Conservation (phyloP, 1,140 invertebrate genomes). For the Drosophila bipectinata region DNA sequence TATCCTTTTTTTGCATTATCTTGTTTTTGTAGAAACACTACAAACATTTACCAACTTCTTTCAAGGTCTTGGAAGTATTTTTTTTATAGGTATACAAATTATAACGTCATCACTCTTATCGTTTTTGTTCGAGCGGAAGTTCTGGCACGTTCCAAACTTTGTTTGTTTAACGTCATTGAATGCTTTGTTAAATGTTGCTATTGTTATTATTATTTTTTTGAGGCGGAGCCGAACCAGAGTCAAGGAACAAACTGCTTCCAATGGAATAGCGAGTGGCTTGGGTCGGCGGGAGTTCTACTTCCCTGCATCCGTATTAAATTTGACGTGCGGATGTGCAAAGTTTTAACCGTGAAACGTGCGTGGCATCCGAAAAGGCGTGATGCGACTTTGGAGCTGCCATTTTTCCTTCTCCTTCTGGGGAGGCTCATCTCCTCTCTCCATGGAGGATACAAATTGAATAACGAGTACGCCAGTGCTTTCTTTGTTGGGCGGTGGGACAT, state of each 20-base stretch:
- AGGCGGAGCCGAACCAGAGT: constrained; percentile 3
- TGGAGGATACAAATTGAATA: constrained; percentile 46
- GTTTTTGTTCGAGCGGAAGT: constrained; percentile 36
- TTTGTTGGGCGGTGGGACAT: not conserved
- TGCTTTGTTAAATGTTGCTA: constrained; percentile 44
- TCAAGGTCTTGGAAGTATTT: not conserved
- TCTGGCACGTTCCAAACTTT: constrained; percentile 42
- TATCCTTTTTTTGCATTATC: not conserved
- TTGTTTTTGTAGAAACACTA: not conserved
- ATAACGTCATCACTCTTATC: constrained; percentile 36
- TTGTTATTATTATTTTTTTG: constrained; percentile 14
- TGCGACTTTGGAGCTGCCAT: constrained; percentile 20
- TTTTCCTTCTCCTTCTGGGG: constrained; percentile 1
- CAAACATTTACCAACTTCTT: not conserved
- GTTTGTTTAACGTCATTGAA: constrained; percentile 43
- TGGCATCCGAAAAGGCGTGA: constrained; percentile 43
- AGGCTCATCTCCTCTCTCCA: not conserved
- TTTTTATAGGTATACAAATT: constrained; percentile 14
- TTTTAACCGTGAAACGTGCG: constrained; percentile 59
- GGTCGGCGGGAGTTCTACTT: constrained; percentile 12
- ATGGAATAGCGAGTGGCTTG: constrained; percentile 14
- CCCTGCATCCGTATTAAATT: constrained; percentile 52
- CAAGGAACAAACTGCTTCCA: constrained; percentile 26
- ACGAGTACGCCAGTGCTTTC: constrained; percentile 37
- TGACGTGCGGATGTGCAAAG: constrained; percentile 62